Conservation (phyloP, 2,797 vertebrate species). For the Labroides dimidiatus region DNA sequence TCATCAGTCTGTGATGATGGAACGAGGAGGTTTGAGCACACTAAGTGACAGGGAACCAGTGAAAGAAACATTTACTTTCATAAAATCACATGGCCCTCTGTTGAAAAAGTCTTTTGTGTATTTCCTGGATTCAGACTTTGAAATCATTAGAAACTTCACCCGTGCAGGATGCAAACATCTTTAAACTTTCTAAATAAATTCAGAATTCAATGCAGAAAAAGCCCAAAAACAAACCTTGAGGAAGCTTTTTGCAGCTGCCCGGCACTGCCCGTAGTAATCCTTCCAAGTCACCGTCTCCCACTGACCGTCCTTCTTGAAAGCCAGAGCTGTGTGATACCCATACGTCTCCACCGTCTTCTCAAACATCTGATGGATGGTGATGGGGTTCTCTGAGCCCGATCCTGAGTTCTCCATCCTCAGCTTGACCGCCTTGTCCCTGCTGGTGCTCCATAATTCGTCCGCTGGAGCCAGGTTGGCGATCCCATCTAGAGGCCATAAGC, state of each 20-base stretch:
- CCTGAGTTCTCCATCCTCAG: constrained; percentile 80
- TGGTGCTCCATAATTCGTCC: constrained; percentile 74
- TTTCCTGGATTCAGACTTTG: no score
- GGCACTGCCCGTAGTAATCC: constrained; percentile 82
- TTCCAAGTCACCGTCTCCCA: constrained; percentile 78
- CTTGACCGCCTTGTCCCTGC: constrained; percentile 72
- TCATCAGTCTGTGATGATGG: no score
- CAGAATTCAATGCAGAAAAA: not conserved
- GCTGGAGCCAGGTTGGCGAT: constrained; percentile 64
- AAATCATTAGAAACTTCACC: no score
- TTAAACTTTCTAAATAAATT: not conserved
- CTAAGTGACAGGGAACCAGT: no score
- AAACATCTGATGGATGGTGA: constrained; percentile 85
- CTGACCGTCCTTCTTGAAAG: constrained; percentile 64
- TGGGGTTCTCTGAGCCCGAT: constrained; percentile 69
- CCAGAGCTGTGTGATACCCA: constrained; percentile 75
- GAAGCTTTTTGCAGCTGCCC: constrained; percentile 85
- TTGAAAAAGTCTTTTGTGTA: no score
- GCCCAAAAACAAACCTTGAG: constrained; percentile 81
- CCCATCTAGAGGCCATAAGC: constrained; percentile 2
- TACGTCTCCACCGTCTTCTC: constrained; percentile 69
- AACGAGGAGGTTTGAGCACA: no score
- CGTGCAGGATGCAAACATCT: no score
- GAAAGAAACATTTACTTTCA: no score
- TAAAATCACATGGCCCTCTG: no score